A percentile compares a stretch with the other conserved stretches of the same genome.
These are phyloP conservation scores for Pelecanus crispus DNA, from an alignment of 2,113 vertebrate species.

Conservation along the genomic window DNA sequence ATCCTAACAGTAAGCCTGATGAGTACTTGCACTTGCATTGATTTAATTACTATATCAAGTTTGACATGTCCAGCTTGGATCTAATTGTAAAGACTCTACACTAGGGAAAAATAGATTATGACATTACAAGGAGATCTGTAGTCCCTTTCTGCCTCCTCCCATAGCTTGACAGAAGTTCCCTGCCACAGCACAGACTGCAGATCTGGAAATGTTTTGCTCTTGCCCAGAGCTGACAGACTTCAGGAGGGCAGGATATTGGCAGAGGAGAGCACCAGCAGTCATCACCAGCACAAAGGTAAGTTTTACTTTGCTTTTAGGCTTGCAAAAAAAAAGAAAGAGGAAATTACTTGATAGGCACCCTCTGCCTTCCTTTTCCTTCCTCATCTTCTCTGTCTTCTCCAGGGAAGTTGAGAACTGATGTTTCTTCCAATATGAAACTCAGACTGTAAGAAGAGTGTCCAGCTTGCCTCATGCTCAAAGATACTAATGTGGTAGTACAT, in stretches of 20 bases:
- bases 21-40: not conserved
- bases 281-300: not conserved
- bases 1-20: not conserved
- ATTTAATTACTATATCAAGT: not conserved
- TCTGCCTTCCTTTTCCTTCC: not conserved
- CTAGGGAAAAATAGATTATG: not conserved
- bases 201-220: not conserved
- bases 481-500: not conserved
- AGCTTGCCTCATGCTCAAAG: not conserved
- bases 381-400: not conserved
- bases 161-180: not conserved
- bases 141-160: not conserved
- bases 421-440: not conserved
- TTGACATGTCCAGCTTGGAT: not conserved
- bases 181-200: not conserved
- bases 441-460: not conserved
- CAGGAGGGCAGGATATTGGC: not conserved
- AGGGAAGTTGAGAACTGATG: not conserved
- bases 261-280: not conserved
- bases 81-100: not conserved
- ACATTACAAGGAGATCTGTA: not conserved
- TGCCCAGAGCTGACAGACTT: not conserved
- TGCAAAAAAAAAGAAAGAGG: not conserved
- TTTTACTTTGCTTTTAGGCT: not conserved
- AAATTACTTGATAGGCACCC: not conserved